Base-by-base conservation (phyloP, 2,797 vertebrate species). In the Pseudochirops corinnae region DNA sequence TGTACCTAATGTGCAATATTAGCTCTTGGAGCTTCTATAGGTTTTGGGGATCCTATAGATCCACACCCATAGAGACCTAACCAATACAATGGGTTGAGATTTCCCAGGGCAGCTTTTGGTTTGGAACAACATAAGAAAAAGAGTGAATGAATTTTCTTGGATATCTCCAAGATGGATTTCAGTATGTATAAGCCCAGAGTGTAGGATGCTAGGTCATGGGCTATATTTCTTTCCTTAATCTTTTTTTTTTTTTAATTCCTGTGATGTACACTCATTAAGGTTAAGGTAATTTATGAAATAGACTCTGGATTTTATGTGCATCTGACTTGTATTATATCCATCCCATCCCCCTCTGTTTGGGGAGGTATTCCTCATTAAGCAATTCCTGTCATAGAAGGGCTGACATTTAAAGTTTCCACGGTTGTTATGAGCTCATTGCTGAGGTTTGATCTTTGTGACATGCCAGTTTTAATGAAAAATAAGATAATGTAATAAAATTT, bases 391-490 rank as follows among this genome's bases (percentile, higher is more conserved):
- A 95, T 74, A 62, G 92, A 93, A 92, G 82, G 93, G 31, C 62
- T 58, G 55, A 56, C 95, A 93, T 97, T 90, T 97, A 97, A 52
- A 52, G 10, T 16, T 96, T 97, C 97, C 97, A 4, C 33, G 96
- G 53, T 97, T 98, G 91, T 97, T 97, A 74, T 97, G 95, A 10
- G 26, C 0, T 96, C 55, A 28, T 39, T 95, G 57, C 91, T 95
- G 97, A 95, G 92, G 94, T 92, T 93, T 97, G 96, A 91, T 94
- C 74, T 97, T n/a, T 94, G 92, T 16, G 91, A 0, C 95, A 91
- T 97, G 90, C 90, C 31, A 31, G 18, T 46, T 98, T 98, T 98
- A 94, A 97, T 97, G 96, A 97, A 98, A 98, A 98, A 93, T 1
- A 55, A 93, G n/a, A 95, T 87, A 94, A 97, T 93, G 39, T 96